Conservation (phyloP, 2,888 invertebrate genomes). For the Alviniconcha strummeri region DNA sequence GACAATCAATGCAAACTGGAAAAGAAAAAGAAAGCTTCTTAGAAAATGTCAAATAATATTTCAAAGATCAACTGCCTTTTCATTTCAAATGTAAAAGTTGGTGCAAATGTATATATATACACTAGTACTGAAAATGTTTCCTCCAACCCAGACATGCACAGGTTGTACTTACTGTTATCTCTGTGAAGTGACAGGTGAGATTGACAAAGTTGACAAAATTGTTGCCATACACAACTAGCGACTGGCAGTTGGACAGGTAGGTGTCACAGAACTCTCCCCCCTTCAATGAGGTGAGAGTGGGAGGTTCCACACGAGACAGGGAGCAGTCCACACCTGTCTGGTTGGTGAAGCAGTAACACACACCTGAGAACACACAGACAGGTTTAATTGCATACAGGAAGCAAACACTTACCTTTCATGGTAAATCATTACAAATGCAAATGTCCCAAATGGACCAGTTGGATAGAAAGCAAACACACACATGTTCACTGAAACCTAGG, state of each 20-base stretch:
- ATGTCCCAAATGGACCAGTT: background rate
- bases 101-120: too few species aligned
- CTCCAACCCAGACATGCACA: too few species aligned
- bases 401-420: too few species aligned
- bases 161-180: slow-evolving; percentile 36
- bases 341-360: slow-evolving; percentile 48
- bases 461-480: background rate
- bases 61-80: too few species aligned
- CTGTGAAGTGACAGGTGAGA: slow-evolving; percentile 34
- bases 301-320: slow-evolving; percentile 45
- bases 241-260: slow-evolving; percentile 14
- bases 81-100: too few species aligned
- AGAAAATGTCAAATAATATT: too few species aligned
- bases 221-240: slow-evolving; percentile 40
- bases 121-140: too few species aligned
- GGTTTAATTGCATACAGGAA: background rate
- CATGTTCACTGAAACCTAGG: background rate
- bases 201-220: slow-evolving; percentile 34
- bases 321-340: slow-evolving; percentile 53
- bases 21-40: too few species aligned
- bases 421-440: too few species aligned
- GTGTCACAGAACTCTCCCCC: slow-evolving; percentile 35
- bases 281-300: slow-evolving; percentile 28
- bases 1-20: too few species aligned
- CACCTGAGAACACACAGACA: slow-evolving; percentile 38